These are phyloP conservation scores for Coelopa frigida DNA, from an alignment of 1,140 invertebrate genomes.

Conservation along the genomic window DNA sequence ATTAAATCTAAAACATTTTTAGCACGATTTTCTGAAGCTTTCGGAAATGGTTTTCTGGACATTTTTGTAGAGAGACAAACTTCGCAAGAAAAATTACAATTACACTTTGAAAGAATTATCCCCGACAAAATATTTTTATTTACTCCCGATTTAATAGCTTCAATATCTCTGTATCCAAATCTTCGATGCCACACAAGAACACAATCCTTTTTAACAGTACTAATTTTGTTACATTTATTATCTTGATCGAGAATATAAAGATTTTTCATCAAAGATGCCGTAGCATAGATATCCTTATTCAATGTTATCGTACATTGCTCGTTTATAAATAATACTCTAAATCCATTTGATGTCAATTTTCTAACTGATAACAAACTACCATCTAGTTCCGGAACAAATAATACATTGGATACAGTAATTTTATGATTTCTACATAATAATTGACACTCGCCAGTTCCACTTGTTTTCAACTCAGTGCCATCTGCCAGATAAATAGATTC, in stretches of 20 bases:
- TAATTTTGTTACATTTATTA: not conserved
- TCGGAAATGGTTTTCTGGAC: not conserved
- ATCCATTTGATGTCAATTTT: not conserved
- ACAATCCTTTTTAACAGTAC: not conserved
- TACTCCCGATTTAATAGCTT: conserved; percentile 1
- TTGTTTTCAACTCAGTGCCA: not conserved
- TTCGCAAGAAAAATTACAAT: not conserved
- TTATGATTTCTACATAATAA: not conserved
- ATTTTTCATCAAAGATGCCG: not conserved
- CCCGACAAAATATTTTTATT: not conserved
- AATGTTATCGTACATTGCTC: too few relatives aligned
- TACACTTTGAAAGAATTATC: conserved; percentile 1
- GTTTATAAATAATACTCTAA: too few relatives aligned
- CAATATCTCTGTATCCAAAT: conserved; percentile 6
- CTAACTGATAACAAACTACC: conserved; percentile 3
- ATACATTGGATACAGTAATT: conserved; percentile 5
- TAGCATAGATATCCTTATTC: too few relatives aligned
- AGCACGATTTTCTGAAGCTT: too few relatives aligned
- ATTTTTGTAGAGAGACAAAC: conserved; percentile 1
- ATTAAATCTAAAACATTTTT: too few relatives aligned
- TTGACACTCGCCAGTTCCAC: not conserved
- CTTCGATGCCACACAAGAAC: conserved; percentile 4
- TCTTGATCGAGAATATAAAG: not conserved
- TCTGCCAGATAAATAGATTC: not conserved
- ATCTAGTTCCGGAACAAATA: conserved; percentile 5